Conservation (phyloP, 2,113 vertebrate genomes). For the Cercopithecus mona region DNA sequence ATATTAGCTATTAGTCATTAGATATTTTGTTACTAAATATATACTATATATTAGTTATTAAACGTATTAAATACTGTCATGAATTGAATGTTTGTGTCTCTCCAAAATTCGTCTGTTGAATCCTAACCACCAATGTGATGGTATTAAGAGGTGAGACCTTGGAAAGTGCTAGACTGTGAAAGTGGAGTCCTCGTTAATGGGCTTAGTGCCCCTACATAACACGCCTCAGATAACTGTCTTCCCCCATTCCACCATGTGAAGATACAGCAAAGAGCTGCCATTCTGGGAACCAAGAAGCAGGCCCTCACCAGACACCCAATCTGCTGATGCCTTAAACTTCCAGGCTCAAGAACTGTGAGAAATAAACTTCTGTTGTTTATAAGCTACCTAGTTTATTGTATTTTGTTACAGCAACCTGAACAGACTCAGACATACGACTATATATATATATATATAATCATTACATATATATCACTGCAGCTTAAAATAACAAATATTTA, state of each 20-base stretch:
- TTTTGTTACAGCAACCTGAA: background rate
- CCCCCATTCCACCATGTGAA: background rate
- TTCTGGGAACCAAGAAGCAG: background rate
- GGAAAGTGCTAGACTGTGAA: background rate
- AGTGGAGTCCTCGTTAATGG: background rate
- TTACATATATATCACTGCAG: background rate
- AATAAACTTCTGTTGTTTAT: background rate
- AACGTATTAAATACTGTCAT: background rate
- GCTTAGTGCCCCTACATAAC: background rate
- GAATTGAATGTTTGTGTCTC: background rate
- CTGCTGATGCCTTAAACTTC: background rate
- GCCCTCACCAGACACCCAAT: background rate
- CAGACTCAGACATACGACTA: background rate
- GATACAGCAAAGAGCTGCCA: background rate
- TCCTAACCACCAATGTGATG: background rate
- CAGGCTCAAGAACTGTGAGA: background rate
- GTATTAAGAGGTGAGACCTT: background rate
- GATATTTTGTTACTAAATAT: background rate
- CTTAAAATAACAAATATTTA: background rate
- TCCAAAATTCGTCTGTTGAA: background rate
- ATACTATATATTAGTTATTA: background rate
- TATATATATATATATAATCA: background rate
- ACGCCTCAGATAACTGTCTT: background rate
- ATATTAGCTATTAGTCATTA: background rate
- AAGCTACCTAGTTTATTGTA: background rate